These are phyloP conservation scores for Agrochola litura DNA, from an alignment of 2,888 invertebrate species.

Conservation along the genomic window DNA sequence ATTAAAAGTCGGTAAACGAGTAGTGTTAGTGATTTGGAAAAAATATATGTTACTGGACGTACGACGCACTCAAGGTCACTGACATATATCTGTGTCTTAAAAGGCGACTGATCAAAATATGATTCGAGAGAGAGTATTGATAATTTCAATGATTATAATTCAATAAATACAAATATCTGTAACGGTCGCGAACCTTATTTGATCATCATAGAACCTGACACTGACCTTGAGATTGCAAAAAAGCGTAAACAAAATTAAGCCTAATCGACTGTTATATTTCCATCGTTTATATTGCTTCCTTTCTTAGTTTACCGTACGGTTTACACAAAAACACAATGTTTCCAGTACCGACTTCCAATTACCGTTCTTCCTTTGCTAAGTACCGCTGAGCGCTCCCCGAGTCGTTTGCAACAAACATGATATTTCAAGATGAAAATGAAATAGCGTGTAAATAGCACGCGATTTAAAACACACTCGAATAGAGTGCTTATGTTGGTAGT, in stretches of 20 bases:
- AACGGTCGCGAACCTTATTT: too few relatives aligned
- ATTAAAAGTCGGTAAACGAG: too few relatives aligned
- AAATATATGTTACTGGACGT: too few relatives aligned
- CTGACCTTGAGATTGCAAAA: background rate
- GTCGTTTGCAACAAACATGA: conserved; percentile 23
- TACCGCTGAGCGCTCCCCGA: background rate
- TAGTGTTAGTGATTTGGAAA: too few relatives aligned
- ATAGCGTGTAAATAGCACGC: background rate
- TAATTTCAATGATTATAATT: too few relatives aligned
- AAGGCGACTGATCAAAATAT: too few relatives aligned
- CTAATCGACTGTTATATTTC: background rate
- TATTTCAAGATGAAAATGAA: conserved; percentile 12
- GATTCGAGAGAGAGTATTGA: too few relatives aligned
- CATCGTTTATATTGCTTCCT: background rate
- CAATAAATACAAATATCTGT: too few relatives aligned
- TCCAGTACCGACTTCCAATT: background rate
- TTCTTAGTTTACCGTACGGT: background rate
- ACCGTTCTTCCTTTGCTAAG: background rate
- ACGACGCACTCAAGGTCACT: too few relatives aligned
- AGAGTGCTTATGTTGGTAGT: conserved; percentile 8
- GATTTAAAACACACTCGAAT: background rate
- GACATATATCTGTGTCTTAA: too few relatives aligned
- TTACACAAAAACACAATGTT: background rate
- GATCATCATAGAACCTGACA: too few relatives aligned
- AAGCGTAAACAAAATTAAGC: background rate